Conservation (phyloP, 1,140 invertebrate genomes). For the Hydropsyche tenuis region DNA sequence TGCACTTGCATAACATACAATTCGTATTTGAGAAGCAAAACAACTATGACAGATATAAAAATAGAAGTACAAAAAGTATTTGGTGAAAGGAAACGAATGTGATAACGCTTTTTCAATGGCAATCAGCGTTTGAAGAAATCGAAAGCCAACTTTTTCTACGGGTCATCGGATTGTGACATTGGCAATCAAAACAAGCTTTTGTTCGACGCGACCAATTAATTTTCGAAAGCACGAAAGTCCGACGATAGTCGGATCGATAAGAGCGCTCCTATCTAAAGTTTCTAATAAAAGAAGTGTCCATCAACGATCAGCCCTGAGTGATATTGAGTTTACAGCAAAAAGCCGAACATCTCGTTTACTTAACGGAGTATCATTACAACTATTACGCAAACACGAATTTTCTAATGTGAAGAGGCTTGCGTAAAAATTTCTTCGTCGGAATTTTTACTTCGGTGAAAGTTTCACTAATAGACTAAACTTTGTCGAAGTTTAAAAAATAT, state of each 20-base stretch:
- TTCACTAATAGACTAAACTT: too few species aligned
- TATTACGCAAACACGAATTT: too few species aligned
- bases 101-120: slow-evolving; percentile 23
- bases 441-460: too few species aligned
- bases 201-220: slow-evolving; percentile 17
- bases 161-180: slow-evolving; percentile 31
- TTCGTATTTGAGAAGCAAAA: slow-evolving; percentile 1
- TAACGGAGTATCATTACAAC: too few species aligned
- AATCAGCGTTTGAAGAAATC: slow-evolving; percentile 28
- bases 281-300: too few species aligned
- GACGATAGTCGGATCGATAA: slow-evolving; percentile 15
- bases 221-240: slow-evolving; percentile 24
- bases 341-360: too few species aligned
- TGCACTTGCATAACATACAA: slow-evolving; percentile 4
- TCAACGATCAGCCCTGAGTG: background rate
- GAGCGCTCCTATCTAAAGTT: background rate
- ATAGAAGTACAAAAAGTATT: background rate
- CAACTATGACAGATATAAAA: background rate
- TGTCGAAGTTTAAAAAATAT: background rate
- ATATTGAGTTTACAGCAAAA: too few species aligned
- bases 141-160: slow-evolving; percentile 25
- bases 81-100: slow-evolving; percentile 30
- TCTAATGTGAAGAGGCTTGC: too few species aligned
- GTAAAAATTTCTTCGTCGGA: too few species aligned
- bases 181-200: slow-evolving; percentile 30